These are phyloP conservation scores for Venustoraphidia nigricollis DNA, from an alignment of 2,888 invertebrate species.

Conservation along the genomic window DNA sequence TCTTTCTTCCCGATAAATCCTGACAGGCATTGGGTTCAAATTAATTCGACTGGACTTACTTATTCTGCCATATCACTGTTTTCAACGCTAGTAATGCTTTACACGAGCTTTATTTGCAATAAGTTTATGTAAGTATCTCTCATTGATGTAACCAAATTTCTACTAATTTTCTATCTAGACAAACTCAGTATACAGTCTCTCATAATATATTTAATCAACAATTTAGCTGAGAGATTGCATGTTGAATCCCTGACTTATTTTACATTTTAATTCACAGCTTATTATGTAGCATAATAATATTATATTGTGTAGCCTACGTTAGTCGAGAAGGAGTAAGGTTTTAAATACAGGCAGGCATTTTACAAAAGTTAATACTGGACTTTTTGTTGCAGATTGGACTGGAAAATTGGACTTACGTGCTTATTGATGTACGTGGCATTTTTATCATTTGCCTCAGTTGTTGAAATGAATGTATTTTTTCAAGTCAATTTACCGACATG, in stretches of 20 bases:
- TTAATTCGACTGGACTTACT: constrained; percentile 60
- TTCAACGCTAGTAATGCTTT: constrained; percentile 53
- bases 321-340: too few species aligned
- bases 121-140: constrained; percentile 34
- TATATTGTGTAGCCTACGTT: too few species aligned
- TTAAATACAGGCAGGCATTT: too few species aligned
- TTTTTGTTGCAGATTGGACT: constrained; percentile 37
- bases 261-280: too few species aligned
- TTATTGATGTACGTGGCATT: constrained; percentile 50
- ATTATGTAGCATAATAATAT: too few species aligned
- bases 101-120: constrained; percentile 46
- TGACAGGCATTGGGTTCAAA: constrained; percentile 43
- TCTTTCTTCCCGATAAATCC: constrained; percentile 40
- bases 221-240: too few species aligned
- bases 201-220: too few species aligned
- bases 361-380: neutral
- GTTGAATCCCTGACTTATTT: too few species aligned
- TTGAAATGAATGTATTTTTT: constrained; percentile 65
- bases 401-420: constrained; percentile 52
- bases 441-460: constrained; percentile 49
- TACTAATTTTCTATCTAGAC: too few species aligned
- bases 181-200: too few species aligned
- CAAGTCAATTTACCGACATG: constrained; percentile 58
- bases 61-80: constrained; percentile 63
- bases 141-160: too few species aligned